Evolutionary conservation across 2,888 invertebrate species (phyloP).

Genomic region (Hymenopus coronatus): DNA sequence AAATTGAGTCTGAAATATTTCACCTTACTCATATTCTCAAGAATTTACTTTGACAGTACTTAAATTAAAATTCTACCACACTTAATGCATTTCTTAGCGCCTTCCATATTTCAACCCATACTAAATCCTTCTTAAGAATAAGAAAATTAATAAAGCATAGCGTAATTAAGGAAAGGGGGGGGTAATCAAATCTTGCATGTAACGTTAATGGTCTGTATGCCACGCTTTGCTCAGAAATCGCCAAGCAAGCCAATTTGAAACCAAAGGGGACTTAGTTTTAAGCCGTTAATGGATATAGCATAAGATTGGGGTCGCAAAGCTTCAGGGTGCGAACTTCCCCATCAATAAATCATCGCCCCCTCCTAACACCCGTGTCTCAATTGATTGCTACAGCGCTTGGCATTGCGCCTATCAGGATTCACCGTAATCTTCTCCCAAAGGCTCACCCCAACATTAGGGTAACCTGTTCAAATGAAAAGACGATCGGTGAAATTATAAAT

Average conservation of each 20-base stretch:
- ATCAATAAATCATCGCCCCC: background rate
- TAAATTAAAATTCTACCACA: background rate
- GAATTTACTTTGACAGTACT: background rate
- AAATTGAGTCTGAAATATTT: too few species aligned
- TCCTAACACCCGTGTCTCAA: background rate
- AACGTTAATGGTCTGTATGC: background rate
- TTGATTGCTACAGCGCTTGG: background rate
- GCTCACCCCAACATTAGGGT: background rate
- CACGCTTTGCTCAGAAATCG: background rate
- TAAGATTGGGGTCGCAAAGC: background rate
- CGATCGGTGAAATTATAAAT: background rate
- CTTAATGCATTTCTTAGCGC: background rate
- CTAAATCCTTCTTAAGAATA: background rate
- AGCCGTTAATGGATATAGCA: conserved; percentile 6
- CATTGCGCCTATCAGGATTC: background rate
- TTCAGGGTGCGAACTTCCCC: background rate
- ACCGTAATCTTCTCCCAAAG: background rate
- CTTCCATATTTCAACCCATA: background rate
- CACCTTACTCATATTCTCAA: background rate
- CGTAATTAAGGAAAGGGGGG: background rate
- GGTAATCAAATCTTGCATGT: background rate
- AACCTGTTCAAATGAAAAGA: background rate
- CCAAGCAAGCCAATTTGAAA: conserved; percentile 3
- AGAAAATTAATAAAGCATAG: background rate
- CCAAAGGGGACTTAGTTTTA: conserved; percentile 4